phyloP scores from a whole-genome alignment of 2,113 vertebrate species.

The Perognathus longimembris region DNA sequence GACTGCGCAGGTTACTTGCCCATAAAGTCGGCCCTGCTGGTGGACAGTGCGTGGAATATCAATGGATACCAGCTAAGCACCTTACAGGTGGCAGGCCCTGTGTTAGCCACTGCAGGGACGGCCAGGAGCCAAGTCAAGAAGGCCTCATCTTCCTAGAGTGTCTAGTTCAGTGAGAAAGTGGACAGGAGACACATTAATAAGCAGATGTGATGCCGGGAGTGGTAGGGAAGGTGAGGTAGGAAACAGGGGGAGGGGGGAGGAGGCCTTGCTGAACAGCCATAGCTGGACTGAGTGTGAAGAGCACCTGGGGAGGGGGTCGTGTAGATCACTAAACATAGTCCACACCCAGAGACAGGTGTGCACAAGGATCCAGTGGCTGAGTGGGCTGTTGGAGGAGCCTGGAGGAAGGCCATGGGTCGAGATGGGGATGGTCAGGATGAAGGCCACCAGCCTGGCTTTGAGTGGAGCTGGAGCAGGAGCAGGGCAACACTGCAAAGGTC shows the following conservation, averaged over 20 bases:
- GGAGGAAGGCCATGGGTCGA: no score
- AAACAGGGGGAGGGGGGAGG: background rate
- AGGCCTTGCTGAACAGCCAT: background rate
- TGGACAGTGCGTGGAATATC: background rate
- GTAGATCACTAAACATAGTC: background rate
- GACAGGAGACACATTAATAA: background rate
- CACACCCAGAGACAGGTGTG: background rate
- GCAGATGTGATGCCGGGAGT: background rate
- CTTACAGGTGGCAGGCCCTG: rapidly evolving
- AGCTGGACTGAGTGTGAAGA: background rate
- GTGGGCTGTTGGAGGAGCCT: background rate
- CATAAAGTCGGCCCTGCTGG: background rate
- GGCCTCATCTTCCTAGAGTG: background rate
- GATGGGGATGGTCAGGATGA: background rate
- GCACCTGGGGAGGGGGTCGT: background rate
- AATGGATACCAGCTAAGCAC: background rate
- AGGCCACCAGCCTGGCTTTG: no score
- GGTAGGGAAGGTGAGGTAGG: no score
- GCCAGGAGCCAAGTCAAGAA: background rate
- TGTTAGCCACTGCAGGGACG: background rate
- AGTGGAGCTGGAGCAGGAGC: background rate
- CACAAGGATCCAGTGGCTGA: background rate
- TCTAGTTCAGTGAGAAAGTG: background rate
- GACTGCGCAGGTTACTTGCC: background rate
- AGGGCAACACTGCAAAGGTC: background rate